These are phyloP conservation scores for Chironomus tepperi DNA, from an alignment of 1,140 invertebrate genomes.

Conservation along the genomic window DNA sequence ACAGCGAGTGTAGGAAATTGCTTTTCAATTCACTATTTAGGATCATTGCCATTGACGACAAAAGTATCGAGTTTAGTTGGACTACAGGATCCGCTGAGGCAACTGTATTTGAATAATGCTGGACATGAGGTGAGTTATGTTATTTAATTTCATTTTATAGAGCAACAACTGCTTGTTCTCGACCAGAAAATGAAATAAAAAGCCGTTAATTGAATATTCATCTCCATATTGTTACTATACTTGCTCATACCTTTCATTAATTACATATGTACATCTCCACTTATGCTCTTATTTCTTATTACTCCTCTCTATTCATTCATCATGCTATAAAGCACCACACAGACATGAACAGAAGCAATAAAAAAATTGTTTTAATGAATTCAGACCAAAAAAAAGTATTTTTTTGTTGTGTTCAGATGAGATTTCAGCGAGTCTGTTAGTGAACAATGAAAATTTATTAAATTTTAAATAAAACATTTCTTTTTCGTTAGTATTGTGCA, in stretches of 20 bases:
- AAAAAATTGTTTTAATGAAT: too few relatives aligned
- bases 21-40: slow-evolving; percentile 72
- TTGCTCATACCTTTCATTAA: not conserved
- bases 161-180: not conserved
- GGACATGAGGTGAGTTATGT: slow-evolving; percentile 31
- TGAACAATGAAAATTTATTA: too few relatives aligned
- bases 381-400: too few relatives aligned
- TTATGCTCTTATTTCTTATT: too few relatives aligned
- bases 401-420: too few relatives aligned
- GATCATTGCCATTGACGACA: slow-evolving; percentile 62
- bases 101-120: slow-evolving; percentile 55
- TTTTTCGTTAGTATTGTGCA: too few relatives aligned
- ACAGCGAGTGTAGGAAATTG: slow-evolving; percentile 42
- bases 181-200: not conserved
- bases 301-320: too few relatives aligned
- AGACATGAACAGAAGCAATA: too few relatives aligned
- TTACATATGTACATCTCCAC: not conserved
- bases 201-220: not conserved
- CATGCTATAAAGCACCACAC: too few relatives aligned
- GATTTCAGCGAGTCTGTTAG: too few relatives aligned
- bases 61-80: slow-evolving; percentile 74
- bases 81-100: slow-evolving; percentile 67
- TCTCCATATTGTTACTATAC: not conserved
- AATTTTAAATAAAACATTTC: too few relatives aligned
- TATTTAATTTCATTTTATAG: not conserved